A percentile compares a stretch with the other conserved stretches of the same genome.
Conservation (phyloP, 2,113 vertebrate species). For the Spea multiplicata region DNA sequence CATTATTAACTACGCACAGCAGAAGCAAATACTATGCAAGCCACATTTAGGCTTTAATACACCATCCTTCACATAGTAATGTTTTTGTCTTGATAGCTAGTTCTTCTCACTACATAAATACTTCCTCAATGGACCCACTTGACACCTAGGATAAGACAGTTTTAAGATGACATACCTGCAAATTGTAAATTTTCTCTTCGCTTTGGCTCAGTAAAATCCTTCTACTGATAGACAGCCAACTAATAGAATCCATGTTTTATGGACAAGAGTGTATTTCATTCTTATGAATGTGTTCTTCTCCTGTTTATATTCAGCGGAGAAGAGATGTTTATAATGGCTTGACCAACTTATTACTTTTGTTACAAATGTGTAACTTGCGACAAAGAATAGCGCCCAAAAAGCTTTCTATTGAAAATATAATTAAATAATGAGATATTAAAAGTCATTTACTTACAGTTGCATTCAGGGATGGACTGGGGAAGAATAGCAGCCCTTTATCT, state of each 20-base stretch:
- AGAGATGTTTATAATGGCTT: neutral
- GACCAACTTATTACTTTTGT: neutral
- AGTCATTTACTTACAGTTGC: no score
- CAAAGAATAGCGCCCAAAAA: neutral
- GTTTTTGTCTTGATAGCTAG: neutral
- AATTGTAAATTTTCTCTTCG: conserved; percentile 18
- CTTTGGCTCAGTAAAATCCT: conserved; percentile 7
- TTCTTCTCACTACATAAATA: conserved; percentile 31
- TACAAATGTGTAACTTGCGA: neutral
- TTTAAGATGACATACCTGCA: conserved; percentile 38
- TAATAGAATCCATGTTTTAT: neutral
- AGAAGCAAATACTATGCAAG: no score
- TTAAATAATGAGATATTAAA: no score
- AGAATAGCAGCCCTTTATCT: no score
- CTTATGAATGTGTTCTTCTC: neutral
- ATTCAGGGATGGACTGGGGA: no score
- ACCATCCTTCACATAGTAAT: no score
- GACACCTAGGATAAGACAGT: conserved; percentile 36
- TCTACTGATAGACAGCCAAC: neutral
- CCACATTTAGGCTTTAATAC: no score
- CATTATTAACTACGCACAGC: no score
- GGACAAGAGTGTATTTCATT: neutral
- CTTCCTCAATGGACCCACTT: conserved; percentile 29
- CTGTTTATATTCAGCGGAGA: neutral
- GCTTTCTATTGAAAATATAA: no score